Percentiles rank a stretch among this genome's conserved stretches.
Conservation (phyloP, 2,113 vertebrate genomes). For the Psammodynastes pulverulentus region DNA sequence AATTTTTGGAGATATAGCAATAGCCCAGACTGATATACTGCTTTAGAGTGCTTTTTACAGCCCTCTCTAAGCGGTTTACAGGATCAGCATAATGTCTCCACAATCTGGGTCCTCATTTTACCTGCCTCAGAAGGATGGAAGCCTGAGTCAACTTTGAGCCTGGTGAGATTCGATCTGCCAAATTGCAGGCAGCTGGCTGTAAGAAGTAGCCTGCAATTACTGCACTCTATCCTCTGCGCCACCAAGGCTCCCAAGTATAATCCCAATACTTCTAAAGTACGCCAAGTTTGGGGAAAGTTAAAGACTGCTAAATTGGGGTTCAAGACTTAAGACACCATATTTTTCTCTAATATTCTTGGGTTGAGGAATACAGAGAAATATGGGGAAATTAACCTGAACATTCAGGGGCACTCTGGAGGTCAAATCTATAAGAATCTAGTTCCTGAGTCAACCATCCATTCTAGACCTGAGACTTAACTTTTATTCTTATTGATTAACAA, state of each 20-base stretch:
- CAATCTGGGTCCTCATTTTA: no score
- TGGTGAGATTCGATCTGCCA: no score
- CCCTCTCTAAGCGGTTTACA: no score
- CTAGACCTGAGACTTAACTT: not conserved
- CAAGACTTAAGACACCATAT: not conserved
- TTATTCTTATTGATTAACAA: not conserved
- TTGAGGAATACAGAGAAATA: not conserved
- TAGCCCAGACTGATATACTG: no score
- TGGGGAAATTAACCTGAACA: not conserved
- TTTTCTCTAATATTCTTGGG: not conserved
- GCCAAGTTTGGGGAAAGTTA: not conserved
- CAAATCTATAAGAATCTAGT: not conserved
- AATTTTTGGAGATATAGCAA: not conserved
- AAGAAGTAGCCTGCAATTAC: no score
- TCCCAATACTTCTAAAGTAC: not conserved
- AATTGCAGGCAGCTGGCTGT: no score
- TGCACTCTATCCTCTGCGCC: no score
- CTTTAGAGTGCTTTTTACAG: no score
- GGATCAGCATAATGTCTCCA: no score
- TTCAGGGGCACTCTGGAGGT: not conserved
- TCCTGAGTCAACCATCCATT: not conserved
- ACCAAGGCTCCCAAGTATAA: no score
- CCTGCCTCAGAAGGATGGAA: no score
- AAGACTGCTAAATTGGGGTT: not conserved
- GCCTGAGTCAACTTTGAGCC: no score